Percentiles rank a stretch among this genome's conserved stretches.
phyloP scores from a whole-genome alignment of 2,888 invertebrate species.

The Drepana falcataria region DNA sequence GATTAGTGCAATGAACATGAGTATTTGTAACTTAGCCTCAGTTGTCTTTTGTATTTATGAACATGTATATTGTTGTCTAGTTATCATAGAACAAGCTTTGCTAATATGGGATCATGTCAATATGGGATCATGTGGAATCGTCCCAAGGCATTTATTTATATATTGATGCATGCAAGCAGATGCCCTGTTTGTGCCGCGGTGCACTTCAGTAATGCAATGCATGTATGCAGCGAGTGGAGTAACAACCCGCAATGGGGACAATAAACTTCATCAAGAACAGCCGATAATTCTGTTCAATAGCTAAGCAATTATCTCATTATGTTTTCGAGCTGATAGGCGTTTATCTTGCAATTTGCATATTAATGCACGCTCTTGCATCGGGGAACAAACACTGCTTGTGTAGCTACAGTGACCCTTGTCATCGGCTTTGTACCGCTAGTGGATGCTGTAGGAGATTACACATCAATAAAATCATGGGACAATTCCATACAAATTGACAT shows the following conservation, averaged over 20 bases:
- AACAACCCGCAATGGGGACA: slow-evolving; percentile 69
- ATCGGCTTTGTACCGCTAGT: slow-evolving; percentile 18
- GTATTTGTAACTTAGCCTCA: no score
- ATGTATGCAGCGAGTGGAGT: slow-evolving; percentile 40
- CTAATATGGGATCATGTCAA: no score
- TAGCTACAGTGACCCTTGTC: slow-evolving; percentile 22
- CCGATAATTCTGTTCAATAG: slow-evolving; percentile 54
- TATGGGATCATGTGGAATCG: no score
- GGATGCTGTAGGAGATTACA: slow-evolving; percentile 17
- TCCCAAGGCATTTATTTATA: no score
- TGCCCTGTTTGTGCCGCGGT: slow-evolving; percentile 3
- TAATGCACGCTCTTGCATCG: slow-evolving; percentile 31
- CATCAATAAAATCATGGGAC: no score
- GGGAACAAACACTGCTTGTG: slow-evolving; percentile 26
- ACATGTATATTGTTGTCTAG: no score
- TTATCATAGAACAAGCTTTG: no score
- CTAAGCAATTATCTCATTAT: slow-evolving; percentile 62
- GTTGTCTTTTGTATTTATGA: no score
- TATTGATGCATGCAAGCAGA: no score
- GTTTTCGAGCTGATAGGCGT: slow-evolving; percentile 46
- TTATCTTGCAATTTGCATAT: slow-evolving; percentile 52
- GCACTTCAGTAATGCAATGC: slow-evolving; percentile 39
- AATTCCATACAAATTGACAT: no score
- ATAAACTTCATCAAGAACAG: slow-evolving; percentile 71
- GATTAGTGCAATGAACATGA: no score